Conservation (phyloP, 2,888 invertebrate genomes). For the Habrosyne pyritoides region DNA sequence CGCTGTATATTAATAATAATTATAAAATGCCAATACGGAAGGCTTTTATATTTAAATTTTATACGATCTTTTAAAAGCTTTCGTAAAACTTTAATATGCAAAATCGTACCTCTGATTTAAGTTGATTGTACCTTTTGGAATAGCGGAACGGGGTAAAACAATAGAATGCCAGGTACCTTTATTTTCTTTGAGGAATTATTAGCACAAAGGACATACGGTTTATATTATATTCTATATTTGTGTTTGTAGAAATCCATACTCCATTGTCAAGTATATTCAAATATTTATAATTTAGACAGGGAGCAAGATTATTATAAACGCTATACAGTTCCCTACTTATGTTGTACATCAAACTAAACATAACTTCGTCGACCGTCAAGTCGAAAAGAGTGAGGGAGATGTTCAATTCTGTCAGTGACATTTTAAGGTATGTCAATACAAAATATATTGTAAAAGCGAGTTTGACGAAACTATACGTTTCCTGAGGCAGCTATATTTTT, state of each 20-base stretch:
- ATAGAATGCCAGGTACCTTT: background rate
- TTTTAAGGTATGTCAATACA: too few relatives aligned
- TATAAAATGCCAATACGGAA: background rate
- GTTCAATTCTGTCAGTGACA: too few relatives aligned
- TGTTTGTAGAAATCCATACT: background rate
- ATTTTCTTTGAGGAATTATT: slow-evolving; percentile 1
- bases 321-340: too few relatives aligned
- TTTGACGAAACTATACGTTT: too few relatives aligned
- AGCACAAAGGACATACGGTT: background rate
- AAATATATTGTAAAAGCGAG: too few relatives aligned
- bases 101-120: background rate
- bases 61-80: background rate
- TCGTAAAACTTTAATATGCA: background rate
- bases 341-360: too few relatives aligned
- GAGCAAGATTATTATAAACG: background rate
- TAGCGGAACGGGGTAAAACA: background rate
- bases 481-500: too few relatives aligned
- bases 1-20: background rate
- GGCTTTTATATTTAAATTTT: background rate
- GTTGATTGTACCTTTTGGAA: background rate
- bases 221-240: background rate
- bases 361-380: too few relatives aligned
- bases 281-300: background rate
- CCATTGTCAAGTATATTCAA: background rate
- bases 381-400: too few relatives aligned